Evolutionary conservation across 2,113 vertebrate species (phyloP).

Genomic region (Chloropsis cyanopogon): DNA sequence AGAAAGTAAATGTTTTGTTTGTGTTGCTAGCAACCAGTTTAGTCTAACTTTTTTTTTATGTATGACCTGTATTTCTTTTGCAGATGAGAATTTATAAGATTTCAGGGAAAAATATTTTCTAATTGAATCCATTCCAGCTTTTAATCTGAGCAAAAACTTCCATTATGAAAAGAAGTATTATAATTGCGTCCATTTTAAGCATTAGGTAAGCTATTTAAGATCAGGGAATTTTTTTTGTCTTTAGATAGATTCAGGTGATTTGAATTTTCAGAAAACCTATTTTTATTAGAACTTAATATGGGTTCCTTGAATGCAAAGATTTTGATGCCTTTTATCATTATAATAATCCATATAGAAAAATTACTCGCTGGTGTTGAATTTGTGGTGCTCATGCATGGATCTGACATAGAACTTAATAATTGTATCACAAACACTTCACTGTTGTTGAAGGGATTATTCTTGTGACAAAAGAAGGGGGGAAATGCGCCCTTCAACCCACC

Average conservation of each 20-base stretch:
- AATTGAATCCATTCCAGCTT: neutral
- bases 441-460: neutral
- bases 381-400: neutral
- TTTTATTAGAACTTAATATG: neutral
- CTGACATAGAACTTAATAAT: neutral
- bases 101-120: constrained; percentile 24
- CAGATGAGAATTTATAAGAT: neutral
- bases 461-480: neutral
- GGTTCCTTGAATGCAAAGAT: neutral
- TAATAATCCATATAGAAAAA: neutral
- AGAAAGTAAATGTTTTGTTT: constrained; percentile 39
- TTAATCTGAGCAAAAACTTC: neutral
- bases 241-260: neutral
- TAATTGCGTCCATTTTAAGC: neutral
- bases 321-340: neutral
- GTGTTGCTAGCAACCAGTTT: constrained; percentile 53
- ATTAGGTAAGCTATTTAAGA: neutral
- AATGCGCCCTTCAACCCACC: neutral
- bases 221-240: neutral
- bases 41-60: neutral
- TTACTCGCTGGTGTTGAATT: neutral
- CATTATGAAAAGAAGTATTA: neutral
- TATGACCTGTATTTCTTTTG: neutral
- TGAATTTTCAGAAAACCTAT: neutral
- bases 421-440: neutral